Evolutionary conservation across 2,797 vertebrate species (phyloP), one percentile per base, ranked within the genome.

Genomic region (Pseudocheirus occidentalis): DNA sequence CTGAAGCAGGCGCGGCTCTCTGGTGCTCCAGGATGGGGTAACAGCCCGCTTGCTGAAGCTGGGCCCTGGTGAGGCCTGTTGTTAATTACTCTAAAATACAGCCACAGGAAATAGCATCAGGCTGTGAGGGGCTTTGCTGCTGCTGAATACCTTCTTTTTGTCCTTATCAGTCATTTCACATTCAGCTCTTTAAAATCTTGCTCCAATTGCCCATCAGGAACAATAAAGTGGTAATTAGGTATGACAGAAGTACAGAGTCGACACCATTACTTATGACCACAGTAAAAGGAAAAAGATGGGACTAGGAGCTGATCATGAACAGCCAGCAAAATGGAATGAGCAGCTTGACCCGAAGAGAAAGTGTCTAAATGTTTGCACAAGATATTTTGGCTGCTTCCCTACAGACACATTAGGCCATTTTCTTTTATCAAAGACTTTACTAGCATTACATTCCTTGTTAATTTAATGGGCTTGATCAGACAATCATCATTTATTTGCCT

Each of bases 191-290:
- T 96, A 96, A 95, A 98, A 98, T 97, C 98, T 98, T 97, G 95
- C 81, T 97, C 96, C 98, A 98, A 52, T 90, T 98, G 97, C 97
- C 98, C 97, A 97, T 96, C 59, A 96, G 98, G 98, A 98, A 98
- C 98, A 97, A 97, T 98, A 98, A 98, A 99, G 97, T 97, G 96
- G 96, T 97, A 98, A 98, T 98, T 98, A 98, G 27, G 4, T 98
- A 98, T 97, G 98, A 98, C 98, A 98, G 97, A 98, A 95, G 95
- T 97, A 95, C 54, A 28, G 96, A 98, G 95, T 27, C 98, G 97
- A 98, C 98, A 97, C 94, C 0, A 96, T 98, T 98, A 98, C 97
- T 98, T 98, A 98, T 97, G 97, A 96, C 96, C 92, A 96, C 95
- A 98, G 96, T 98, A 98, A 98, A 98, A 98, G 89, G 96, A 95